These are phyloP conservation scores for Trematocara marginatum DNA, from an alignment of 2,113 vertebrate species.

Conservation along the genomic window DNA sequence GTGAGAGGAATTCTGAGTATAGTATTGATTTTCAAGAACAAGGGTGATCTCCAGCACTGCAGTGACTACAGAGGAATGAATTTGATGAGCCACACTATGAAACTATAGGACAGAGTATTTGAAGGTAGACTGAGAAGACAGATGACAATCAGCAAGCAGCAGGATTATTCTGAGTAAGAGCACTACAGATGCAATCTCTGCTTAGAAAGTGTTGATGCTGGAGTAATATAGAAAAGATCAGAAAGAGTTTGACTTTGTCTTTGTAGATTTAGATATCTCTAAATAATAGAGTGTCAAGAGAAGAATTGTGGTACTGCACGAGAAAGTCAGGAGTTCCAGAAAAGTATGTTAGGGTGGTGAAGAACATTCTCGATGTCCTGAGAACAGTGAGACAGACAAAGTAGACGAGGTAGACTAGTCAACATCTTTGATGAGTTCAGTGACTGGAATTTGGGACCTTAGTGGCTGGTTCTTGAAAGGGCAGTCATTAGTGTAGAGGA, in stretches of 20 bases:
- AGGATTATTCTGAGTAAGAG: not conserved
- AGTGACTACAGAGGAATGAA: not conserved
- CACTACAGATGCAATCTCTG: not conserved
- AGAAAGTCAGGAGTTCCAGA: not conserved
- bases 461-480: not conserved
- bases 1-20: not conserved
- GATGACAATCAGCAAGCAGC: not conserved
- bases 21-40: not conserved
- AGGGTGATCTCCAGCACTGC: not conserved
- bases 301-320: not conserved
- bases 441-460: not conserved
- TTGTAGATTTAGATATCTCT: not conserved
- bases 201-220: not conserved
- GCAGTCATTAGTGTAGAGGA: not conserved
- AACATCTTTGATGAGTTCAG: not conserved
- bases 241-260: not conserved
- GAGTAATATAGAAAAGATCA: not conserved
- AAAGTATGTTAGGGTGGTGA: not conserved
- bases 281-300: not conserved
- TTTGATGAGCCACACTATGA: not conserved
- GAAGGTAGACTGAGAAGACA: not conserved
- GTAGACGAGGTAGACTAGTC: not conserved
- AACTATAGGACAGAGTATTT: not conserved
- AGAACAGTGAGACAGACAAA: not conserved
- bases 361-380: not conserved